These are phyloP conservation scores for Acinonyx jubatus DNA, from an alignment of 2,113 vertebrate genomes.

Conservation along the genomic window DNA sequence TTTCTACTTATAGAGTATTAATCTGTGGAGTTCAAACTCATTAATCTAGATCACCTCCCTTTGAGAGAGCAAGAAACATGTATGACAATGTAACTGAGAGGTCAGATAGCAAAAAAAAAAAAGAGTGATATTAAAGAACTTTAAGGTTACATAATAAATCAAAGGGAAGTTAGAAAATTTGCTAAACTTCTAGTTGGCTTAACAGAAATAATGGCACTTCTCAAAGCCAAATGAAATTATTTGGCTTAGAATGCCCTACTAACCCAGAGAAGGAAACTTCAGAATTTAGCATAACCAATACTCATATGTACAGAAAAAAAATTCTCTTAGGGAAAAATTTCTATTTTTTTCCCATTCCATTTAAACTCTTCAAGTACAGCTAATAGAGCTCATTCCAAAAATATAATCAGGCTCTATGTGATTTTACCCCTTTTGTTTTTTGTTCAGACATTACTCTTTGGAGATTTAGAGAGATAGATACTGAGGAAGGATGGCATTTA, in stretches of 20 bases:
- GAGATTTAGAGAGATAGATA: not conserved
- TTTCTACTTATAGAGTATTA: conserved; percentile 67
- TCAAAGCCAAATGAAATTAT: conserved; percentile 28
- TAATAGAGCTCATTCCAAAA: not conserved
- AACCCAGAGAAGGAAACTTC: not conserved
- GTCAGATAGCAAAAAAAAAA: not conserved
- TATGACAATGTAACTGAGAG: conserved; percentile 30
- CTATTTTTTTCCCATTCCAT: not conserved
- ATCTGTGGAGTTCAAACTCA: conserved; percentile 78
- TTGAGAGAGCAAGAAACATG: conserved; percentile 54
- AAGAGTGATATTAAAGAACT: conserved; percentile 19
- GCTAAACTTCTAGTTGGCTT: conserved; percentile 15
- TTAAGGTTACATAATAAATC: conserved; percentile 39
- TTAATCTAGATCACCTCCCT: conserved; percentile 73
- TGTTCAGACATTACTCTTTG: conserved; percentile 30
- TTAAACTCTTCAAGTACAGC: not conserved
- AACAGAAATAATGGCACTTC: not conserved
- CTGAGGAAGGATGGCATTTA: not conserved
- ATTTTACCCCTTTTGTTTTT: not conserved
- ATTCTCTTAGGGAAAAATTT: not conserved
- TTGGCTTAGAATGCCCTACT: not conserved
- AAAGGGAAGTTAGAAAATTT: not conserved
- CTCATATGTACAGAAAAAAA: not conserved
- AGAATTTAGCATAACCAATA: not conserved
- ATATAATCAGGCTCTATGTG: not conserved